Evolutionary conservation across 2,888 invertebrate genomes (phyloP), one percentile per base, ranked within the genome.

Genomic region (Parthenolecanium corni): DNA sequence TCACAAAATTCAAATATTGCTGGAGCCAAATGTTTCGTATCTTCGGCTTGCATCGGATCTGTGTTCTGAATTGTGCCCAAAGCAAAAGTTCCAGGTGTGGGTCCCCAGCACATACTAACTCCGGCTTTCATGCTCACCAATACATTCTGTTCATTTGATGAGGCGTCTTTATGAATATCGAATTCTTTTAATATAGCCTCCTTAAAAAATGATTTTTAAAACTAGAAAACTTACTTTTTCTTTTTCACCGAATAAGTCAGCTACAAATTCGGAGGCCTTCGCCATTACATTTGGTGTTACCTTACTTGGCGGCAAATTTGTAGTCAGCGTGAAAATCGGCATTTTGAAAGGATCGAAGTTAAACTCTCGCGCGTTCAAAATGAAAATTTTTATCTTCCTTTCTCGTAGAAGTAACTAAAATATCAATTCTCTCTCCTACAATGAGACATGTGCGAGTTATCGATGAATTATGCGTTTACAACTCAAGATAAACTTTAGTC

Each of bases 11-110:
- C 61, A 16, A 61, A 61, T 25, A 61, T 16, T 16, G 36, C 14
- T 1, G 61, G 61, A 2, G 61, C 61, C 5, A 23, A 38, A 5
- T 5, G 2, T 51, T 51, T 31, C 4, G 23, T 23, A 20, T 31
- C 47, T 38, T 61, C 61, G 1, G 61, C 36, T 4, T 61, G 6
- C 12, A 61, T 49, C 9, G 61, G 49, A 14, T 4, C 20, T 2
- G 49, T 61, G 51, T 47, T 61, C 40, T 61, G 61, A 20, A 61
- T 6, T 6, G 61, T 51, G 20, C 61, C 61, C 2, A 61, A n/a
- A 24, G 61, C 61, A 20, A 51, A 61, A 14, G 18, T 20, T 14
- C 61, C 61, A n/a, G 61, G 61, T 16, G 49, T 25, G 4, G 51
- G 49, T 51, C 61, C 61, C 61, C 61, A 61, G 21, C 18, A 12